These are phyloP conservation scores for Hyles euphorbiae DNA, from an alignment of 1,140 invertebrate species.

Conservation along the genomic window DNA sequence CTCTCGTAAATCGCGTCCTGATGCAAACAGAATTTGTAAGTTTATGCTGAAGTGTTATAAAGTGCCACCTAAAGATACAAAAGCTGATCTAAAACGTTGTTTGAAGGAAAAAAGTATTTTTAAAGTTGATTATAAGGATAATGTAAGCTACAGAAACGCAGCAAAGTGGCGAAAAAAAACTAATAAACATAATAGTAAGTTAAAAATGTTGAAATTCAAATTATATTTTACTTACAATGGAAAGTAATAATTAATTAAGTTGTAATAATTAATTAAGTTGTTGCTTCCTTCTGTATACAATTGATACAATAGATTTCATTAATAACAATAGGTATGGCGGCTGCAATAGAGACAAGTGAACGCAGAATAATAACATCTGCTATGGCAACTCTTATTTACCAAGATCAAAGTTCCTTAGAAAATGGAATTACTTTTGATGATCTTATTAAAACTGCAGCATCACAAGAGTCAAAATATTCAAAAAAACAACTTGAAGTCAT, in stretches of 20 bases:
- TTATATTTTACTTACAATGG: too few relatives aligned
- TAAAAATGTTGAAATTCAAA: background rate
- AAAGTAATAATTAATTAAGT: too few relatives aligned
- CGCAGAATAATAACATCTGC: slow-evolving; percentile 78
- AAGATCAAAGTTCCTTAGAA: slow-evolving; percentile 83
- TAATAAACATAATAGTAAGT: slow-evolving; percentile 57
- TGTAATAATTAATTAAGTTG: too few relatives aligned
- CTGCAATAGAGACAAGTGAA: slow-evolving; percentile 51
- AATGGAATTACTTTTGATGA: slow-evolving; percentile 81
- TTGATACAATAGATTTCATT: slow-evolving; percentile 1
- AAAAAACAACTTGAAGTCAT: slow-evolving; percentile 80
- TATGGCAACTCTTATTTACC: slow-evolving; percentile 81
- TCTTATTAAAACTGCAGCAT: slow-evolving; percentile 79
- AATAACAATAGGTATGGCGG: slow-evolving; percentile 53
- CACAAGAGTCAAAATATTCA: slow-evolving; percentile 79
- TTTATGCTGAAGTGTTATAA: slow-evolving; percentile 85
- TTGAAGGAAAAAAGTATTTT: slow-evolving; percentile 86
- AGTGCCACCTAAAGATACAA: slow-evolving; percentile 82
- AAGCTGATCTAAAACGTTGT: slow-evolving; percentile 83
- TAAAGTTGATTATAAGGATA: slow-evolving; percentile 92
- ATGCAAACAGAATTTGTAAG: slow-evolving; percentile 88
- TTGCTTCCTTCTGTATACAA: too few relatives aligned
- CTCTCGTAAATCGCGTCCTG: slow-evolving; percentile 87
- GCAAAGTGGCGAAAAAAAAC: slow-evolving; percentile 80
- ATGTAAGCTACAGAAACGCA: slow-evolving; percentile 88